Evolutionary conservation across 1,140 invertebrate genomes (phyloP), one percentile per base, ranked within the genome.

Genomic region (Anagrus nilaparvatae): DNA sequence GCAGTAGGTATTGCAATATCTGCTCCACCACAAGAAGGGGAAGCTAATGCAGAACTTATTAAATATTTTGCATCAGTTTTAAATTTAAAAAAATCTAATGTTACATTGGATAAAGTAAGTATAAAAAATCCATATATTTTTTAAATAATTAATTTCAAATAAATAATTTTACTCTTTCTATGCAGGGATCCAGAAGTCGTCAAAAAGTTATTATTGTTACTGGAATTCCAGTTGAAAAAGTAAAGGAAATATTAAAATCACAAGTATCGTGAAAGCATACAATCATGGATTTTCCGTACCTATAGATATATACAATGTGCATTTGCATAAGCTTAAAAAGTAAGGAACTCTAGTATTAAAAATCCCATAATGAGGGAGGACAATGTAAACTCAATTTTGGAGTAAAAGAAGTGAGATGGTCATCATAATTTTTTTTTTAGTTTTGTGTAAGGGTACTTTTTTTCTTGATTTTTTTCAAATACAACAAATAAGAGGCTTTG

Each of bases 11-110:
- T 87, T 28, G 80, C 84, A 56, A 84, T 87, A 49, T 72, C 74
- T 40, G 82, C 84, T 4, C 82, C 82, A 19, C 82, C 84, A 3
- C 74, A 79, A 4, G 84, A 87, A 56, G 84, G 84, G 4, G 81
- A 84, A 65, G 84, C 84, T 5, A 87, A 87, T 53, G 70, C 74
- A 25, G 82, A 84, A 57, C 67, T 87, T 7, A 61, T 86, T 0
- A 81, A 81, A 63, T 87, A 76, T 55, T 58, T 87, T 12, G 69
- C 82, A 1, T 71, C 75, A 47, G 54, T 84, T 20, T 59, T 87
- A 8, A 74, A 71, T 13, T 48, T 85, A 0, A 73, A 74, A 46
- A 86, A 85, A 61, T 82, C 77, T 43, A 76, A 82, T 43, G 66
- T 87, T 2, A 65, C 65, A 1, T 56, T 87, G 25, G 77, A 82